A percentile compares a stretch with the other conserved stretches of the same genome.
Evolutionary conservation across 1,140 invertebrate species (phyloP).

Genomic region (Kradibia gibbosae): DNA sequence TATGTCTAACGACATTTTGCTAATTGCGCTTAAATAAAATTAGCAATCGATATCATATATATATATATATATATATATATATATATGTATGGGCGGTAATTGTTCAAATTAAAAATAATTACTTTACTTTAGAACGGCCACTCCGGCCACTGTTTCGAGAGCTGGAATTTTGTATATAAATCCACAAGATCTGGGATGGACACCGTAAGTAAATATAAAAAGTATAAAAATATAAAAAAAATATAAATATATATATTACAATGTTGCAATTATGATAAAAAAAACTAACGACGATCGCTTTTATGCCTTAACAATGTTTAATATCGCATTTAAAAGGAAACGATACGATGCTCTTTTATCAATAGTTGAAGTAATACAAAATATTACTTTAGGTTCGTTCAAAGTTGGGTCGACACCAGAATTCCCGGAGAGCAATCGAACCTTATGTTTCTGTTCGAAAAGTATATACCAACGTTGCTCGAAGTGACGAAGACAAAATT

Average conservation of each 20-base stretch:
- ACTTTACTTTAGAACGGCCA: conserved; percentile 81
- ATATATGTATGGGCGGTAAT: neutral
- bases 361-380: neutral
- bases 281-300: no score
- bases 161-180: conserved; percentile 94
- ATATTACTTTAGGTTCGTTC: conserved; percentile 78
- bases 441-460: conserved; percentile 92
- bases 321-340: no score
- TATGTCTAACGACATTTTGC: no score
- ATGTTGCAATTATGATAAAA: no score
- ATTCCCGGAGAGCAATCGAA: conserved; percentile 83
- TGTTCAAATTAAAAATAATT: neutral
- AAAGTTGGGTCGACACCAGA: conserved; percentile 93
- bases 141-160: conserved; percentile 95
- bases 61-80: no score
- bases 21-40: no score
- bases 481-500: conserved; percentile 85
- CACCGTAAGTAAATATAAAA: conserved; percentile 81
- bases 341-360: no score
- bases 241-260: no score
- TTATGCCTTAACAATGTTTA: no score
- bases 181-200: conserved; percentile 96
- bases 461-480: conserved; percentile 91
- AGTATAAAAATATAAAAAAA: no score
- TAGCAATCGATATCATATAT: no score